Conservation (phyloP, 2,888 invertebrate genomes). For the Plagodis pulveraria region DNA sequence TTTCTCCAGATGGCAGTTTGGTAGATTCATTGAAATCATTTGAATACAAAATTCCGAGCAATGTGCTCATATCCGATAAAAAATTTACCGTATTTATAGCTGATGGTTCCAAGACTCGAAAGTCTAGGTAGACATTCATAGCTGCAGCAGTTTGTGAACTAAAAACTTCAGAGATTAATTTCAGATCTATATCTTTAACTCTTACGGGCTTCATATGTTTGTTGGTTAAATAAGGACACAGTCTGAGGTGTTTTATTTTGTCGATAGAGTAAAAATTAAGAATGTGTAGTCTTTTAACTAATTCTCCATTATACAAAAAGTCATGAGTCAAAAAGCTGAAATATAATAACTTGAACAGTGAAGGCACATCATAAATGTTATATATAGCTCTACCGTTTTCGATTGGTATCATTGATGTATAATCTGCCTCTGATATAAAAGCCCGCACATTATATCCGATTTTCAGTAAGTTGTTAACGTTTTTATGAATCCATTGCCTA, state of each 20-base stretch:
- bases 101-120: constrained; percentile 10
- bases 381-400: constrained; percentile 4
- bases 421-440: constrained; percentile 20
- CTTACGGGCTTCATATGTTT: constrained; percentile 17
- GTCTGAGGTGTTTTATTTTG: constrained; percentile 10
- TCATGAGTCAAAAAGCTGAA: constrained; percentile 23
- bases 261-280: constrained; percentile 20
- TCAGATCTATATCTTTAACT: constrained; percentile 15
- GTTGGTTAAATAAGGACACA: constrained; percentile 26
- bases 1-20: constrained; percentile 1
- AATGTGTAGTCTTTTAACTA: constrained; percentile 18
- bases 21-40: constrained; percentile 8
- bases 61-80: constrained; percentile 23
- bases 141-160: constrained; percentile 29
- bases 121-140: constrained; percentile 27
- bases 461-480: constrained; percentile 11
- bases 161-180: constrained; percentile 24
- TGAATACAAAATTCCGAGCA: constrained; percentile 20
- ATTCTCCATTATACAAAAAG: constrained; percentile 4
- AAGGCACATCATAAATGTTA: constrained; percentile 23
- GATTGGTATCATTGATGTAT: background rate
- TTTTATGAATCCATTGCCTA: constrained; percentile 23
- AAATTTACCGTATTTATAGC: constrained; percentile 19
- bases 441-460: constrained; percentile 28
- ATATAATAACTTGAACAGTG: constrained; percentile 22